phyloP scores from a whole-genome alignment of 2,113 vertebrate genomes.

The Polyodon spathula region DNA sequence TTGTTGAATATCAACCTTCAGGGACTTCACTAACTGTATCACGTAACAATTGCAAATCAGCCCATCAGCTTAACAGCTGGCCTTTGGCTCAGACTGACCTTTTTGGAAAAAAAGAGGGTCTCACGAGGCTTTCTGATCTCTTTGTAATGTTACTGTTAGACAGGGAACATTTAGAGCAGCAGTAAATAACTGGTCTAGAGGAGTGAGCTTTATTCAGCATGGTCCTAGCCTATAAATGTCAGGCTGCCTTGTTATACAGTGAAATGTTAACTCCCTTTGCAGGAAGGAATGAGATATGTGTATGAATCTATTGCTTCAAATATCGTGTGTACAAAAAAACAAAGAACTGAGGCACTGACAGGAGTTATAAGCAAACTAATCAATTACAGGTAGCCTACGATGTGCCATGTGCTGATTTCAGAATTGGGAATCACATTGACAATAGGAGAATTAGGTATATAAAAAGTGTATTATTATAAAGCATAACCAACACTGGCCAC shows the following conservation, averaged over 20 bases:
- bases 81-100: constrained; percentile 24
- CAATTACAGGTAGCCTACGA: too few relatives aligned
- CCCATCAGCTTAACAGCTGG: constrained; percentile 13
- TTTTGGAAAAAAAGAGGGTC: constrained; percentile 18
- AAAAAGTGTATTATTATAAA: too few relatives aligned
- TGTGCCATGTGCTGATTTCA: too few relatives aligned
- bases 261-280: neutral
- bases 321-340: neutral
- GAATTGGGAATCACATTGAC: too few relatives aligned
- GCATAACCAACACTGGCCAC: too few relatives aligned
- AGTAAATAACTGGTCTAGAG: neutral
- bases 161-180: constrained; percentile 16
- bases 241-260: neutral
- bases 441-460: too few relatives aligned
- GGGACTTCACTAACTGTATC: constrained; percentile 13
- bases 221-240: constrained; percentile 1
- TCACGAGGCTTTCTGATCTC: constrained; percentile 11
- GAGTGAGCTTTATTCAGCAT: neutral
- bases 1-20: constrained; percentile 4
- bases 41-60: constrained; percentile 14
- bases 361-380: too few relatives aligned
- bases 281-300: neutral
- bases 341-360: too few relatives aligned
- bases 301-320: neutral
- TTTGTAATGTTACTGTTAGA: constrained; percentile 23